These are phyloP conservation scores for Zeus faber DNA, from an alignment of 2,113 vertebrate species.

Conservation along the genomic window DNA sequence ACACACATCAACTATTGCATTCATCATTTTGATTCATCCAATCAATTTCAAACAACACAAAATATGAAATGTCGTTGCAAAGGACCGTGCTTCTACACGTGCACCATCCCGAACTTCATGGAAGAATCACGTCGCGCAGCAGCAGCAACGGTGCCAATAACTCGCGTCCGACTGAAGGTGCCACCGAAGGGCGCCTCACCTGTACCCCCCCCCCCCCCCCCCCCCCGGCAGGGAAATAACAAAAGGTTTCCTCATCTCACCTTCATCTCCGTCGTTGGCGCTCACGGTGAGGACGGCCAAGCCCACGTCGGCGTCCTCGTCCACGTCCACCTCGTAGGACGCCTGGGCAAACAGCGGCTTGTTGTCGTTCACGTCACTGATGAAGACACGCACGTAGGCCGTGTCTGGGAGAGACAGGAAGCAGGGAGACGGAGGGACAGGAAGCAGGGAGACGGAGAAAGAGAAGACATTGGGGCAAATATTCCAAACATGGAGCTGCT, in stretches of 20 bases:
- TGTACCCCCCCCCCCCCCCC: background rate
- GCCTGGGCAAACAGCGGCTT: slow-evolving; percentile 79
- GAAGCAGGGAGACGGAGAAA: background rate
- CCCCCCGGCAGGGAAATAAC: slow-evolving; percentile 2
- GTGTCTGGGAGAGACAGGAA: slow-evolving; percentile 70
- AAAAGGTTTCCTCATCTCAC: slow-evolving; percentile 56
- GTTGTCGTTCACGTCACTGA: slow-evolving; percentile 90
- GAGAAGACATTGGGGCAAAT: background rate
- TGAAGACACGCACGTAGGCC: slow-evolving; percentile 80
- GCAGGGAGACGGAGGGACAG: slow-evolving; percentile 8
- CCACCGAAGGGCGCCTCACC: too few species aligned
- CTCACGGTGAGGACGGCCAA: slow-evolving; percentile 79
- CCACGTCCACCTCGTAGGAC: slow-evolving; percentile 79
- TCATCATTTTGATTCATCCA: too few species aligned
- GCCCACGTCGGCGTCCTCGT: slow-evolving; percentile 84
- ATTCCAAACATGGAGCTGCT: slow-evolving; percentile 55
- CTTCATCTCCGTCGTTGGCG: slow-evolving; percentile 85
- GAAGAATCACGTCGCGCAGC: too few species aligned
- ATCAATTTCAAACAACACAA: too few species aligned
- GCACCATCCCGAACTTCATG: too few species aligned
- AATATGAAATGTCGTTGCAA: too few species aligned
- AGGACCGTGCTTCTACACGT: too few species aligned
- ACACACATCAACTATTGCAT: too few species aligned
- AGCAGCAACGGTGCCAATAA: too few species aligned
- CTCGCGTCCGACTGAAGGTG: too few species aligned